Evolutionary conservation across 1,140 invertebrate genomes (phyloP).

Genomic region (Neotoxoptera formosana): DNA sequence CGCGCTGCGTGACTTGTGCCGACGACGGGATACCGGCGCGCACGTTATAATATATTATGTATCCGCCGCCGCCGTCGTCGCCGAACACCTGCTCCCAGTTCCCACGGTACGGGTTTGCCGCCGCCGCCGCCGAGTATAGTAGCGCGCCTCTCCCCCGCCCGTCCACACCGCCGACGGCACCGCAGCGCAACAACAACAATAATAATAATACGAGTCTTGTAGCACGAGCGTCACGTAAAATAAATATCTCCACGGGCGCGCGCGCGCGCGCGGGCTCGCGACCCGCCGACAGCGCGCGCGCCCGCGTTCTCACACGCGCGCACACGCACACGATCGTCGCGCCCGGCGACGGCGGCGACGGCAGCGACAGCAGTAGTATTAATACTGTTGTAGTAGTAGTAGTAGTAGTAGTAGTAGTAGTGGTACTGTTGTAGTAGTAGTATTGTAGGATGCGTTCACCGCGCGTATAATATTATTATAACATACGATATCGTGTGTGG

Average conservation of each 20-base stretch:
- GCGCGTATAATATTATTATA: too few relatives aligned
- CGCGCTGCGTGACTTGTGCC: conserved; percentile 51
- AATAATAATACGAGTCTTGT: neutral
- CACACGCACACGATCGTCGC: neutral
- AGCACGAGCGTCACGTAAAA: conserved; percentile 55
- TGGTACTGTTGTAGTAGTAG: too few relatives aligned
- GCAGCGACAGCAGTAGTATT: neutral
- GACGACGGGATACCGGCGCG: conserved; percentile 6
- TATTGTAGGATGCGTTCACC: too few relatives aligned
- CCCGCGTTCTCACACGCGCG: neutral
- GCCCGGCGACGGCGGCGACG: too few relatives aligned
- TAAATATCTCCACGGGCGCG: conserved; percentile 43
- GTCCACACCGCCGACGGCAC: neutral
- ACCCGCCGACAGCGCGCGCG: conserved; percentile 5
- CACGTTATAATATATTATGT: conserved; percentile 50
- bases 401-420: neutral
- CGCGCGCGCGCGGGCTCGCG: conserved; percentile 35
- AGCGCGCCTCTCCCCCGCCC: neutral
- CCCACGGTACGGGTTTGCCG: conserved; percentile 46
- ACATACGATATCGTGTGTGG: neutral
- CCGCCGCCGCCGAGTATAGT: conserved; percentile 32
- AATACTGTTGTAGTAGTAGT: neutral
- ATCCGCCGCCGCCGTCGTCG: conserved; percentile 23
- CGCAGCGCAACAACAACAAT: too few relatives aligned
- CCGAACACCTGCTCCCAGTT: conserved; percentile 52